Conservation (phyloP, 1,140 invertebrate species). For the Philotrypesis tridentata region DNA sequence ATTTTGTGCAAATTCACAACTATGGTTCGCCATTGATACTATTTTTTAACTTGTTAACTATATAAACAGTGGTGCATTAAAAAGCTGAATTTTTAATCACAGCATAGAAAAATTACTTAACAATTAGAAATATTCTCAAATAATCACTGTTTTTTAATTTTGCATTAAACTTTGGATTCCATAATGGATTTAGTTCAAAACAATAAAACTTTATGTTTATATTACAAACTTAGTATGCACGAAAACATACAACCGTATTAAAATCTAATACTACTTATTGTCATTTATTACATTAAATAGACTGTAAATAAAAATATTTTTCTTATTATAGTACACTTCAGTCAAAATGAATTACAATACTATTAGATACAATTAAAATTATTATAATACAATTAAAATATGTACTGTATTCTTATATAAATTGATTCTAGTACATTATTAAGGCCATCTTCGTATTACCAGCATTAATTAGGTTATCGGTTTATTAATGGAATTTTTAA, state of each 20-base stretch:
- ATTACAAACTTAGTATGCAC: not conserved
- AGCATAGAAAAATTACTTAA: conserved; percentile 3
- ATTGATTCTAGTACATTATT: too few species aligned
- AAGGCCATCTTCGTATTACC: too few species aligned
- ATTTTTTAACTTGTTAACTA: too few species aligned
- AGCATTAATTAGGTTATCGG: too few species aligned
- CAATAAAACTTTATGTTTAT: too few species aligned
- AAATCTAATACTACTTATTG: not conserved
- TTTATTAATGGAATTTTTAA: too few species aligned
- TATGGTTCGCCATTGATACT: not conserved
- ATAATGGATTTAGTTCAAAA: not conserved
- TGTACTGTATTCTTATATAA: not conserved
- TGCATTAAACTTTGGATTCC: not conserved
- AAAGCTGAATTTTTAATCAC: too few species aligned
- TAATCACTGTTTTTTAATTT: not conserved
- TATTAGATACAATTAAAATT: conserved; percentile 2
- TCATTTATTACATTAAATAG: not conserved
- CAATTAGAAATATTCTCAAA: not conserved
- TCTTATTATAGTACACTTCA: not conserved
- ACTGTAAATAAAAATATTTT: not conserved
- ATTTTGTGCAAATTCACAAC: not conserved
- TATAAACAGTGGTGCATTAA: too few species aligned
- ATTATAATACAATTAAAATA: not conserved
- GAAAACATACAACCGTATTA: not conserved
- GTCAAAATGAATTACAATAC: not conserved